phyloP scores from a whole-genome alignment of 2,113 vertebrate genomes.

The Corynorhinus townsendii region DNA sequence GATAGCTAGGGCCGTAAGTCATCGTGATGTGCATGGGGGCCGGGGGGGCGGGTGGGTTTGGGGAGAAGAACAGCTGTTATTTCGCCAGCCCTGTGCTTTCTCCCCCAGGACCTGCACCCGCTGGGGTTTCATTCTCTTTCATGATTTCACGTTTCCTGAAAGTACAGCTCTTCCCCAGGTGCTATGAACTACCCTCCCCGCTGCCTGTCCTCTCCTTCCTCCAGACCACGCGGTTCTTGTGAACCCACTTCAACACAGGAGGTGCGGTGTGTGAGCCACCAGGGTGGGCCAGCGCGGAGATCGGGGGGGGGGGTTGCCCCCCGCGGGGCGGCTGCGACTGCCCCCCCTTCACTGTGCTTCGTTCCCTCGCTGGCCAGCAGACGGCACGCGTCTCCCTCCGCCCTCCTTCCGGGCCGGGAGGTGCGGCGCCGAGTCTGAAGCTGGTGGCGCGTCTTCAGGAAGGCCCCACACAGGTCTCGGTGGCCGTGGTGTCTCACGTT shows the following conservation, averaged over 20 bases:
- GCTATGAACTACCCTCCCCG: background rate
- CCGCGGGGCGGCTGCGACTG: too few relatives aligned
- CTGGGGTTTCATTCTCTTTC: background rate
- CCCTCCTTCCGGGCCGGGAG: background rate
- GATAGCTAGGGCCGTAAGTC: background rate
- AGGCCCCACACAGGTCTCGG: background rate
- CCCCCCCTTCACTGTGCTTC: background rate
- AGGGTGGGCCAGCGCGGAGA: background rate
- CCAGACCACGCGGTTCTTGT: background rate
- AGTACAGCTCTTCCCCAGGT: background rate
- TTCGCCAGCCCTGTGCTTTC: background rate
- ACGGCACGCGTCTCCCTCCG: background rate
- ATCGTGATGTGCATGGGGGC: rapidly evolving
- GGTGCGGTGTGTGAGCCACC: rapidly evolving
- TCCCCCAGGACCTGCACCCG: background rate
- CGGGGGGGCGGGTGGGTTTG: too few relatives aligned
- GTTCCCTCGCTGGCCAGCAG: background rate
- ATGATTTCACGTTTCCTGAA: background rate
- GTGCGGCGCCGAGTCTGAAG: too few relatives aligned
- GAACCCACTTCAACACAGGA: rapidly evolving
- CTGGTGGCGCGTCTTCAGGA: background rate
- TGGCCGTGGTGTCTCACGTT: rapidly evolving
- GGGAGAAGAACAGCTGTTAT: background rate
- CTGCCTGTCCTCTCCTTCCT: background rate
- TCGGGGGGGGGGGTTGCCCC: too few relatives aligned